Base-by-base conservation (phyloP, 1,140 invertebrate genomes). In the Drosophila simulans region DNA sequence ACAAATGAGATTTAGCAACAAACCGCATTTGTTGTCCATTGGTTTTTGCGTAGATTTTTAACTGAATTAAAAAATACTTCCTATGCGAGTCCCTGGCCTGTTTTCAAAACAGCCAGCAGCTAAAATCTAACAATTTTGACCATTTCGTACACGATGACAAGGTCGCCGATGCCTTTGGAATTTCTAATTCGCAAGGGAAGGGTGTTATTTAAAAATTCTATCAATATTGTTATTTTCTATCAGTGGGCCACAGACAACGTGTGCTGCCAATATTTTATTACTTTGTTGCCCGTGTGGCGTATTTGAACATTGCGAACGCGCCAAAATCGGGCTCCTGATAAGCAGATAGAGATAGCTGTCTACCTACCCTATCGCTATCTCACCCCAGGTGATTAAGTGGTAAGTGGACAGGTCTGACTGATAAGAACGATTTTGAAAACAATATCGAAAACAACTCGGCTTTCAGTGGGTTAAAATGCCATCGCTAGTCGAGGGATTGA, bases 261-360 rank as follows among this genome's bases (percentile, higher is more conserved):
- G 42, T 55, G 64, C 25, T 69, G 64, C 7, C 51, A 70, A 70
- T 70, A 70, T 48, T 68, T 52, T 54, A 72, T 73, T 74, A 60
- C 27, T 72, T 60, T 72, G 66, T 52, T 72, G 49, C 11, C 17
- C 22, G 31, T 49, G 37, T 34, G 57, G 20, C 43, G 49, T 51
- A 49, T 74, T 73, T 74, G 71, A 74, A 74, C 42, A 51, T 72
- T 62, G 37, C 27, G 20, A 73, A 54, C 52, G 57, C 42, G 69
- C 69, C 57, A 73, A 63, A 72, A 45, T 13, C 22, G 42, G 55
- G 53, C 42, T 40, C 46, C 66, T 73, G 70, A 73, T 73, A 72
- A 73, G 56, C 40, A 34, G 55, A 72, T 51, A 63, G 37, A 53
- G 40, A 62, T 62, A 72, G 35, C 13, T 48, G 34, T 53, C 34